Evolutionary conservation across 2,797 vertebrate genomes (phyloP).

Genomic region (Sparidentex hasta): DNA sequence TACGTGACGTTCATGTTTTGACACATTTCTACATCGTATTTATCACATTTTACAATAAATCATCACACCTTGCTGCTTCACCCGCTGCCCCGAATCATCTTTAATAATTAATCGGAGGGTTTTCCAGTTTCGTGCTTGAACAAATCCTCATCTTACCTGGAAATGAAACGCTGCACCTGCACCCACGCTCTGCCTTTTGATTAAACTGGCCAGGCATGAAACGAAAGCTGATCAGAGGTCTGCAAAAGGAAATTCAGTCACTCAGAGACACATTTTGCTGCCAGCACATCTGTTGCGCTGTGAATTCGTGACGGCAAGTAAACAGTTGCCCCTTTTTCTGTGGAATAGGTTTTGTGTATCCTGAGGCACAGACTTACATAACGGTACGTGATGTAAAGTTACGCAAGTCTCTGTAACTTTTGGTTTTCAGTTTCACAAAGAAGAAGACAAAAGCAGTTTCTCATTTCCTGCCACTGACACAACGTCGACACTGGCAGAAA

Average conservation of each 20-base stretch:
- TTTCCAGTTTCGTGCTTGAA: slow-evolving; percentile 48
- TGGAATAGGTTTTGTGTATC: slow-evolving; percentile 5
- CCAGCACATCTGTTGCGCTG: slow-evolving; percentile 23
- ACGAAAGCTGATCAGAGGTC: slow-evolving; percentile 34
- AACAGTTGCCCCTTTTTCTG: neutral
- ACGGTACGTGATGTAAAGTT: neutral
- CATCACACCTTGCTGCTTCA: neutral
- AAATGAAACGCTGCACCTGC: slow-evolving; percentile 47
- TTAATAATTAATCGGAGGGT: slow-evolving; percentile 57
- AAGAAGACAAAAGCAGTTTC: neutral
- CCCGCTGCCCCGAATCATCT: neutral
- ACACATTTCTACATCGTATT: neutral
- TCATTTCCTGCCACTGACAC: neutral
- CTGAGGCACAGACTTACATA: neutral
- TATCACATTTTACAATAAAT: slow-evolving; percentile 15
- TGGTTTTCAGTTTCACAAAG: neutral
- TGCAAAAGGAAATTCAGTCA: slow-evolving; percentile 40
- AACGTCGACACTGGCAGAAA: neutral
- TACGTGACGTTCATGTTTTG: neutral
- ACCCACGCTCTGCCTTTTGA: slow-evolving; percentile 12
- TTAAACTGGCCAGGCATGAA: slow-evolving; percentile 63
- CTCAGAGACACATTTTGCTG: slow-evolving; percentile 7
- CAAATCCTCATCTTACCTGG: slow-evolving; percentile 59
- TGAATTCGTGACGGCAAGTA: neutral
- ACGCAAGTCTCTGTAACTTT: neutral